Evolutionary conservation across 1,140 invertebrate species (phyloP).

Genomic region (Periplaneta americana): DNA sequence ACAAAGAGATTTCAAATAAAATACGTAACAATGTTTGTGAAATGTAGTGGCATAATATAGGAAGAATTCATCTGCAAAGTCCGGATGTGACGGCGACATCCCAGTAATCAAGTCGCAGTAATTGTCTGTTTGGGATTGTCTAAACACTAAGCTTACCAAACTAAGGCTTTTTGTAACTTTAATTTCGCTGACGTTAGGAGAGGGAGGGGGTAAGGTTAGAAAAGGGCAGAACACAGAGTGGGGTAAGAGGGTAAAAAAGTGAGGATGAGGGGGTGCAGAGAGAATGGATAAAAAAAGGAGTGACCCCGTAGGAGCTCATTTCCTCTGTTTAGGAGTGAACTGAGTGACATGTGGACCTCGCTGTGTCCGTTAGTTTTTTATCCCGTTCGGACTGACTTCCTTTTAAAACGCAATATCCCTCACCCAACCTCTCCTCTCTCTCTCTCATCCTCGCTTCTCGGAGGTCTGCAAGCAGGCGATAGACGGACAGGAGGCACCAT

Average conservation of each 20-base stretch:
- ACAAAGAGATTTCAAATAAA: no score
- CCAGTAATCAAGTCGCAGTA: neutral
- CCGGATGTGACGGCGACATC: no score
- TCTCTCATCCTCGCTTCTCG: neutral
- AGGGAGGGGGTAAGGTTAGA: neutral
- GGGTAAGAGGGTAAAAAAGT: neutral
- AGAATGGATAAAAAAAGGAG: no score
- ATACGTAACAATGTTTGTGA: no score
- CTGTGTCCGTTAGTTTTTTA: neutral
- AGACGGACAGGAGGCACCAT: neutral
- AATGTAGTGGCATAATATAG: no score
- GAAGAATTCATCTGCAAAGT: no score
- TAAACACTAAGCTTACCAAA: neutral
- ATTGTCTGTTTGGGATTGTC: neutral
- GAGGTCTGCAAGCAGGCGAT: neutral
- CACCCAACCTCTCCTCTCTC: conserved; percentile 1
- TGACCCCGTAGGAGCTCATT: neutral
- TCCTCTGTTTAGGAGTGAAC: neutral
- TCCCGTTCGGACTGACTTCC: conserved; percentile 3
- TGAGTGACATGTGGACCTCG: conserved; percentile 6
- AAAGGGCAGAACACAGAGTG: neutral
- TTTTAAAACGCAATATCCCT: conserved; percentile 13
- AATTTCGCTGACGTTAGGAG: neutral
- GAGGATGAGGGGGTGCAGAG: neutral
- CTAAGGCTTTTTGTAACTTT: neutral